phyloP scores from a whole-genome alignment of 2,113 vertebrate genomes.

The Rhombomys opimus region DNA sequence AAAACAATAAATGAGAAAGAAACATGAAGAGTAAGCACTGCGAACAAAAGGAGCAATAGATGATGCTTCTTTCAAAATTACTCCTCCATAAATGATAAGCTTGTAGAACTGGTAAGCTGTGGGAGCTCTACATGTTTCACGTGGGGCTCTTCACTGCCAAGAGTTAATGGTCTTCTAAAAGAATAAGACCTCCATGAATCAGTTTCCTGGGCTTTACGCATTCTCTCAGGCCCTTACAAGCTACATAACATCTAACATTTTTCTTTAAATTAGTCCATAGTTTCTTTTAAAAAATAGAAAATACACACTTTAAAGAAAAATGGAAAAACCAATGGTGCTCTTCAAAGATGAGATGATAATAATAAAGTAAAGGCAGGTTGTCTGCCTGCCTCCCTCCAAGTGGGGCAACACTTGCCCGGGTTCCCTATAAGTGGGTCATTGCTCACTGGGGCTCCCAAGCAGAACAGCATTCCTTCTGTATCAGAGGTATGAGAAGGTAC shows the following conservation, averaged over 20 bases:
- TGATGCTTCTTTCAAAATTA: not conserved
- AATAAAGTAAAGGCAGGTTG: not conserved
- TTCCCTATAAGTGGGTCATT: not conserved
- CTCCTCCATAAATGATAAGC: not conserved
- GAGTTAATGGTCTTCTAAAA: not conserved
- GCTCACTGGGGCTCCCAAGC: not conserved
- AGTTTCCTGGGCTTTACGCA: not conserved
- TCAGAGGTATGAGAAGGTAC: not conserved
- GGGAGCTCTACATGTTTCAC: not conserved
- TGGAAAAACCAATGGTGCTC: not conserved
- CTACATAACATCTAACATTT: not conserved
- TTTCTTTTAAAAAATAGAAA: conserved; percentile 3
- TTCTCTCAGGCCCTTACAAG: not conserved
- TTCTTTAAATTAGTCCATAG: not conserved
- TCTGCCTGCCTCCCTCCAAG: not conserved
- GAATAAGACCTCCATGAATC: not conserved
- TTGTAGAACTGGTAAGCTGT: not conserved
- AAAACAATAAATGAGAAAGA: not conserved
- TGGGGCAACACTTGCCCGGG: not conserved
- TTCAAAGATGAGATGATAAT: not conserved
- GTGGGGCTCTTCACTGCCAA: not conserved
- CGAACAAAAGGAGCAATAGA: not conserved
- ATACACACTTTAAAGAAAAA: conserved; percentile 6
- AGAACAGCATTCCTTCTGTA: not conserved
- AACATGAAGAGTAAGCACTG: not conserved